Base-by-base conservation (phyloP, 1,140 invertebrate genomes). In the Rhagoletis pomonella region DNA sequence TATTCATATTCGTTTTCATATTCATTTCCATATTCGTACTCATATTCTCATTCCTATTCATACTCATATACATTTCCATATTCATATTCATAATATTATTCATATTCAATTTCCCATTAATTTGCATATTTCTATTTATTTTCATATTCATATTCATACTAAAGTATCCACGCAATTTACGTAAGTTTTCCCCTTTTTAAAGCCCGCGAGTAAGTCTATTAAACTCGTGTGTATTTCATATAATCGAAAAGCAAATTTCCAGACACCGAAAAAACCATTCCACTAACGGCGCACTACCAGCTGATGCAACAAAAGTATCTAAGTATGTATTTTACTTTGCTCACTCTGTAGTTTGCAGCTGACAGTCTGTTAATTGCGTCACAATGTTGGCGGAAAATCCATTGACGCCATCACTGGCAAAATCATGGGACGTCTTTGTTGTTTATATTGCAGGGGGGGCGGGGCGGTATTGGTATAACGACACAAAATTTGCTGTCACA, bases 401-500 rank as follows among this genome's bases (percentile, higher is more conserved):
- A 55, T 81, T 81, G 73, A 55, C 47, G 73, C 73, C 47, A 81
- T 58, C n/a, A 3, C 47, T 47, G 9, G 5, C 17, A 47, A 55
- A 81, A 47, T 81, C 73, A 10, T 14, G 9, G 73, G 6, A 17
- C 6, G 6, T 58, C 47, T 19, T 81, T 81, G 44, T 81, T 81
- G 73, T 55, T 81, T 81, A 42, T 81, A 9, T 81, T 19, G 73
- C 29, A 81, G 73, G 47, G 47, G 29, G 29, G 29, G 29, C 0
- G 29, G 29, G 29, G 29, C 29, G 29, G 47, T n/a, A 81, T 19
- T 81, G 73, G 19, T n/a, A 81, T n/a, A 55, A 81, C 47, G 47
- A 81, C 47, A 81, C 47, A 55, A 81, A 81, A 81, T 81, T 81
- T 47, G 73, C 73, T 81, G 47, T 81, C 73, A 81, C 73, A 81